Base-by-base conservation (phyloP, 1,140 invertebrate species). In the Campodea augens region DNA sequence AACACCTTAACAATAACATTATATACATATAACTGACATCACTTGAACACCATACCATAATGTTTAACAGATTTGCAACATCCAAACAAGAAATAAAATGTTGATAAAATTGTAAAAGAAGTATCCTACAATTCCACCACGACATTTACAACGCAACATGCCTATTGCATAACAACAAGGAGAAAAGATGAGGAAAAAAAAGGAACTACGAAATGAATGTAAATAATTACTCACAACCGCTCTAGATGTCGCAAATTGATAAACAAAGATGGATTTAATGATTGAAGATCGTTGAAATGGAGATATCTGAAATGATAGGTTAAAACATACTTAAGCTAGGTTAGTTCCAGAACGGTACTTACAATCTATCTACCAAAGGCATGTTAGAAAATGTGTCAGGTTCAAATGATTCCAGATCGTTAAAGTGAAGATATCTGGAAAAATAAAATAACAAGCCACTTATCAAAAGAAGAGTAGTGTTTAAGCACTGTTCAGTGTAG, bases 201-300 rank as follows among this genome's bases (percentile, higher is more conserved):
- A n/a, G n/a, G n/a, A n/a, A n/a, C n/a, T n/a, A n/a, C n/a, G n/a
- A n/a, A n/a, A n/a, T n/a, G n/a, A n/a, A 15, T 7, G 7, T 10
- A 10, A 32, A 7, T 32, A 27, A 38, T 25, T 54, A 60, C 60
- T 62, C 52, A 78, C 63, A 82, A 57, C 52, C 74, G 60, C 51
- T 78, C 70, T 39, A 82, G 57, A 4, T 55, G 57, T 3, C 71
- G 70, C 21, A 80, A 52, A 55, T 77, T 67, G 29, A 65, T 68
- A 59, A 82, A 81, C 10, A 74, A 73, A 24, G 66, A 63, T 1
- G 62, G 53, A 24, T 67, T 57, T 44, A 81, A 68, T 42, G 68
- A 64, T 48, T 67, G 63, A 46, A 81, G 63, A 29, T 72, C 66
- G 55, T 81, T 80, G 57, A 68, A 67, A 50, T 80, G 72, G 24